Base-by-base conservation (phyloP, 2,797 vertebrate species). In the Siniperca scherzeri region DNA sequence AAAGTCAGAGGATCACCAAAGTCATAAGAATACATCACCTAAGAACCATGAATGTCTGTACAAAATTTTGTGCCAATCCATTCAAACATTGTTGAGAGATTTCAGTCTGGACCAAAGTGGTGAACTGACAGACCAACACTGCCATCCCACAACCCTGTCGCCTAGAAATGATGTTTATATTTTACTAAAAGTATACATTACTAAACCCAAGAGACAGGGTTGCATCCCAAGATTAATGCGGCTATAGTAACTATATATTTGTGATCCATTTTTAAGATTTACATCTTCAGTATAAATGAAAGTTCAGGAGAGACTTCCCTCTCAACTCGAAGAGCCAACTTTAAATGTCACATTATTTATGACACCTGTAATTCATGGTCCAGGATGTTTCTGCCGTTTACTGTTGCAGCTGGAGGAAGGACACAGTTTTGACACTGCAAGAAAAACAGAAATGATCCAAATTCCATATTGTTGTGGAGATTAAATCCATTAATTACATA, bases 291-390 rank as follows among this genome's bases (percentile, higher is more conserved):
- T 38, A 8, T 5, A 30, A 38, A 44, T 36, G 7, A 62, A 53
- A 70, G 60, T 0, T 50, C 42, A 71, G 44, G 36, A 60, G 36
- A 13, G 22, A 53, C 42, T 36, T 8, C 14, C 25, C 19, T 16
- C 36, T 40, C 16, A 9, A 33, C 44, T 2, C 33, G 22, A 30
- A 21, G 7, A 60, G 40, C 10, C 27, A 50, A 59, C 13, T 68
- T 19, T 42, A 80, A 80, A 74, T 68, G 46, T 69, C 74, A 65
- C 30, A 27, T 40, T 70, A 48, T 71, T 64, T n/a, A 75, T 70
- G 2, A n/a, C 27, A 5, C 40, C 3, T 14, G n/a, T 11, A 3
- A 7, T 27, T 17, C 1, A 55, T 16, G 59, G 27, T 12, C 36
- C 27, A 46, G 21, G n/a, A 13, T 30, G 30, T 42, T 30, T 60